These are phyloP conservation scores for Metopolophium dirhodum DNA, from an alignment of 1,140 invertebrate species.

Conservation along the genomic window DNA sequence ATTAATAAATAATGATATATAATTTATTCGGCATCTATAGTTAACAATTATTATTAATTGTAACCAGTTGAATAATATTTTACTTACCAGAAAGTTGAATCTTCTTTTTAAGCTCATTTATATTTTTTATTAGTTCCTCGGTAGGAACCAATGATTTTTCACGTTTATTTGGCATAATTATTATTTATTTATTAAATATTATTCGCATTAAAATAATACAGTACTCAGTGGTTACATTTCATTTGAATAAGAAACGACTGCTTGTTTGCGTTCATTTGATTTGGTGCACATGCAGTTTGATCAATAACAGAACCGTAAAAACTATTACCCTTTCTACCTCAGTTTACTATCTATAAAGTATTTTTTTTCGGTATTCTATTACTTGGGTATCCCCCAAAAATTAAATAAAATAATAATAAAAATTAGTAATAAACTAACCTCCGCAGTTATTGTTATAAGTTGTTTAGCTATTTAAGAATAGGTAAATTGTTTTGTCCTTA, in stretches of 20 bases:
- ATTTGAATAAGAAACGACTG: background rate
- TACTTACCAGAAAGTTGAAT: slow-evolving; percentile 51
- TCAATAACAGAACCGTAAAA: slow-evolving; percentile 19
- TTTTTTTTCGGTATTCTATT: background rate
- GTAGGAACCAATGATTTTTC: background rate
- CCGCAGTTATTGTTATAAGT: too few relatives aligned
- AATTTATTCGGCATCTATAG: background rate
- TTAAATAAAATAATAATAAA: too few relatives aligned
- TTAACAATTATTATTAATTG: background rate
- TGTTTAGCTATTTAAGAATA: too few relatives aligned
- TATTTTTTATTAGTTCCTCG: slow-evolving; percentile 14
- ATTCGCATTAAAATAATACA: background rate
- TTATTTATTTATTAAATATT: background rate
- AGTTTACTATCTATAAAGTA: background rate
- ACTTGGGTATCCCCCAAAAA: too few relatives aligned
- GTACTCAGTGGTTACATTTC: background rate
- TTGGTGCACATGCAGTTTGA: slow-evolving; percentile 31
- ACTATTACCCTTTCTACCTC: background rate
- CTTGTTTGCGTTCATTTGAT: background rate
- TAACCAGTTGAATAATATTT: background rate
- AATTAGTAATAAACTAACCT: background rate
- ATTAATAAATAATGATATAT: background rate
- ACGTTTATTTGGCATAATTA: slow-evolving; percentile 42
- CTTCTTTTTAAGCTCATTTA: slow-evolving; percentile 49
- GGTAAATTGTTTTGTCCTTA: too few relatives aligned